These are phyloP conservation scores for Gallirallus australis DNA, from an alignment of 2,797 vertebrate species.

Conservation along the genomic window DNA sequence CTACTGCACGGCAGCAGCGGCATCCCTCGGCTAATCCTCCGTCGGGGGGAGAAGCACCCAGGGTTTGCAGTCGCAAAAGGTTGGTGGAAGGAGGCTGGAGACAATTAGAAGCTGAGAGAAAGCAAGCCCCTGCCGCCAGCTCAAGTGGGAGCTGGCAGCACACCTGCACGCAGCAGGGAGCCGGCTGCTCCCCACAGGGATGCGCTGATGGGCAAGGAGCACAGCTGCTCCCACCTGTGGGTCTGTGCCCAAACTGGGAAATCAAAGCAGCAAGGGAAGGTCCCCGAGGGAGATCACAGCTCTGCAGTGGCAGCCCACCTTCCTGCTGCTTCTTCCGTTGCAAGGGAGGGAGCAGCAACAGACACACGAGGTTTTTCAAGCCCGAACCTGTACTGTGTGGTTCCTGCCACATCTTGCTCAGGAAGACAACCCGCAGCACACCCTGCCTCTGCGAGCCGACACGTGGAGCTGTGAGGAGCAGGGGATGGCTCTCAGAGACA, in stretches of 20 bases:
- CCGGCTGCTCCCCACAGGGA: neutral
- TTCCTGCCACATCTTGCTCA: neutral
- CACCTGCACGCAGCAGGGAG: neutral
- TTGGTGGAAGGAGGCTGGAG: neutral
- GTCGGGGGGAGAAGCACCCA: neutral
- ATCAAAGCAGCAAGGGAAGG: neutral
- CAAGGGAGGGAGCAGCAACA: neutral
- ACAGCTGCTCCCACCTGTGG: neutral
- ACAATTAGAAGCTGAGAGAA: neutral
- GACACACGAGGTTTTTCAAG: neutral
- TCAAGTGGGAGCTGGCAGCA: neutral
- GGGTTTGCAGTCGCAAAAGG: neutral
- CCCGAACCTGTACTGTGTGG: neutral
- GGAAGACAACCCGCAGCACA: neutral
- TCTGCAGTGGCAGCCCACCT: neutral
- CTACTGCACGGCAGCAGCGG: neutral
- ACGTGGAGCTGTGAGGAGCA: neutral
- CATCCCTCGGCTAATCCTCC: neutral
- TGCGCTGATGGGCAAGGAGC: accelerated
- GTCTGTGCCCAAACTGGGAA: neutral
- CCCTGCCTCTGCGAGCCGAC: neutral
- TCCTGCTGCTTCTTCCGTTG: neutral
- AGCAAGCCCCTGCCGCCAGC: neutral
- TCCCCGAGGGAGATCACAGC: neutral
- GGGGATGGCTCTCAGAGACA: neutral